Evolutionary conservation across 2,113 vertebrate species (phyloP).

Genomic region (Macrotus californicus): DNA sequence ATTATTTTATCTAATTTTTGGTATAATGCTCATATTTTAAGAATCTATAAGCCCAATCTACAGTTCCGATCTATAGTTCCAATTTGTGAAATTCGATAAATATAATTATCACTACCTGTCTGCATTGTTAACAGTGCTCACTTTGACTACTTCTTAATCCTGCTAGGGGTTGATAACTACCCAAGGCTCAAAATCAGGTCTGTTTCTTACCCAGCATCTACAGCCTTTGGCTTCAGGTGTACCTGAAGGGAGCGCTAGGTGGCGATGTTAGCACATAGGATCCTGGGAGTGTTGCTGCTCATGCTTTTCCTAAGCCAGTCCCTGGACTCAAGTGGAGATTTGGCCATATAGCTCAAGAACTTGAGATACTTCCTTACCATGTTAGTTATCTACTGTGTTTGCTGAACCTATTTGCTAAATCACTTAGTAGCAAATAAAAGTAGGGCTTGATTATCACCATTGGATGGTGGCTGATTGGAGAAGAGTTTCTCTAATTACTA

Average conservation of each 20-base stretch:
- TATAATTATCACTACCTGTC: neutral
- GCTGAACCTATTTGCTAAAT: neutral
- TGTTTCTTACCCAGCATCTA: neutral
- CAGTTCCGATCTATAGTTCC: no score
- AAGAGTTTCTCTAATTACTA: neutral
- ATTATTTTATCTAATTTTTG: neutral
- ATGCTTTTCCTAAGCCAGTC: neutral
- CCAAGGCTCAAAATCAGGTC: neutral
- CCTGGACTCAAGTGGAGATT: neutral
- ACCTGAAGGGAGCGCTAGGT: slow-evolving; percentile 53
- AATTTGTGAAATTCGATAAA: neutral
- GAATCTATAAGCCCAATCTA: neutral
- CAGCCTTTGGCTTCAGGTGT: neutral
- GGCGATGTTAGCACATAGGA: slow-evolving; percentile 25
- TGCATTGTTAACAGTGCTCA: neutral
- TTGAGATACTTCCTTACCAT: neutral
- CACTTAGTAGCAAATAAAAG: neutral
- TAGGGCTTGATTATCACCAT: neutral
- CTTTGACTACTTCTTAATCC: slow-evolving; percentile 6
- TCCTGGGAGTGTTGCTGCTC: neutral
- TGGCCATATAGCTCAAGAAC: neutral
- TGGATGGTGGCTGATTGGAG: neutral
- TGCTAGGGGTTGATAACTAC: neutral
- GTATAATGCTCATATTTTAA: neutral
- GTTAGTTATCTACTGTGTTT: neutral